Base-by-base conservation (phyloP, 2,888 invertebrate genomes). In the Dusona sp. region DNA sequence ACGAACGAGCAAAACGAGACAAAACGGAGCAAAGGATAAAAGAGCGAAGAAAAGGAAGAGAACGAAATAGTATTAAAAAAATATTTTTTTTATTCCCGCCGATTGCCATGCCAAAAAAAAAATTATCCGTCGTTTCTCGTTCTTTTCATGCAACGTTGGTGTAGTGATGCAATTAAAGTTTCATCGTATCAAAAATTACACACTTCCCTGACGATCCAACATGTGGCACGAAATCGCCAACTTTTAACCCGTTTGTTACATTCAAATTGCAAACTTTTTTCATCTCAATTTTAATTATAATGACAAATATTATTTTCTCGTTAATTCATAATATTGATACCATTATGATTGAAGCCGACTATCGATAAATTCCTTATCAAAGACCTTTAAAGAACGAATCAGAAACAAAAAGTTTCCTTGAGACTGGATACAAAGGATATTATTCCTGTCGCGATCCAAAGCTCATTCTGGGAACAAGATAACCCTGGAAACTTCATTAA, bases 1-100 rank as follows among this genome's bases (percentile, higher is more conserved):
- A 61, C 61, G 48, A 64, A 74, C 38, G 65, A 72, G 68, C 33
- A 54, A 68, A 79, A 68, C 54, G 51, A 38, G 42, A 67, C 33
- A 45, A 38, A 77, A 74, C 70, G 86, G 65, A 54, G 65, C 22
- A 33, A 33, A 25, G 33, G 57, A 54, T 11, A 65, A 81, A 64
- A 57, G 33, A 74, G 36, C 36, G 51, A 65, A 42, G 67, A n/a
- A 29, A 29, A n/a, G 38, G 29, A 57, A 16, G 13, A 38, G 48
- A 51, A 11, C 16, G 36, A 68, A 48, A 22, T 13, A 29, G 16
- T 29, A 29, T 54, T 73, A 73, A 70, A 70, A 68, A 79, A 77
- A 65, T 61, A 3, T 29, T 13, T 68, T 42, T 38, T 73, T 78
- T 36, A 42, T 68, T 64, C 48, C 61, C 13, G 57, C 25, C 54